Percentiles rank a stretch among this genome's conserved stretches.
Evolutionary conservation across 2,797 vertebrate species (phyloP).

Genomic region (Spondyliosoma cantharus): DNA sequence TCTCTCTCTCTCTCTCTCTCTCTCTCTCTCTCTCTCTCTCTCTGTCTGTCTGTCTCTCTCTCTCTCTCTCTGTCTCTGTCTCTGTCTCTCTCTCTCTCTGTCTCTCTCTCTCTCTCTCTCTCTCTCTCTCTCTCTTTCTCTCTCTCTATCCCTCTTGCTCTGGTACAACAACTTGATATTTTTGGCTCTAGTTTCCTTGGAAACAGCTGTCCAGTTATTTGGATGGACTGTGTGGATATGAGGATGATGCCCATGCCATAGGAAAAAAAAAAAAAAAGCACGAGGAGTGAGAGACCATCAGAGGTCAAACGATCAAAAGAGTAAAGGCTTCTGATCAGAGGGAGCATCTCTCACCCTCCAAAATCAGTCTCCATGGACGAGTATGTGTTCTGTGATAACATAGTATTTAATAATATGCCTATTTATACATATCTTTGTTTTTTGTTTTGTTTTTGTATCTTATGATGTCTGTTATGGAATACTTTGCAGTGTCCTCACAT

Average conservation of each 20-base stretch:
- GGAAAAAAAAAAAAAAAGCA: constrained; percentile 80
- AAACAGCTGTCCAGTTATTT: constrained; percentile 84
- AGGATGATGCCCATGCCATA: constrained; percentile 89
- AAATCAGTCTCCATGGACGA: constrained; percentile 60
- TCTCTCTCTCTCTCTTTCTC: constrained; percentile 76
- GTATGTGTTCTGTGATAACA: constrained; percentile 71
- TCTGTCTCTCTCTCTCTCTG: constrained; percentile 38
- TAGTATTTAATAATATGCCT: constrained; percentile 83
- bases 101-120: background rate
- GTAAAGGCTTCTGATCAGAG: constrained; percentile 35
- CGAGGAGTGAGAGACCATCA: constrained; percentile 49
- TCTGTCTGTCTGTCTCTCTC: constrained; percentile 78
- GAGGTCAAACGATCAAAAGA: constrained; percentile 65
- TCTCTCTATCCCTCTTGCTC: constrained; percentile 71
- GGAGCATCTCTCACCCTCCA: constrained; percentile 53
- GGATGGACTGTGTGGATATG: constrained; percentile 90
- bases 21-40: constrained; percentile 49
- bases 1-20: constrained; percentile 31
- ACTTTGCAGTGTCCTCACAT: constrained; percentile 54
- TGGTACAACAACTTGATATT: constrained; percentile 85
- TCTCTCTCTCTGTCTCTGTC: constrained; percentile 62
- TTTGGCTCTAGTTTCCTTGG: constrained; percentile 90
- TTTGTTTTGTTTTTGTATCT: constrained; percentile 53
- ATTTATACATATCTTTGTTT: constrained; percentile 80
- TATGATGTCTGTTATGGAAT: constrained; percentile 64